Percentiles rank a stretch among this genome's conserved stretches.
Evolutionary conservation across 2,113 vertebrate species (phyloP).

Genomic region (Tetrax tetrax): DNA sequence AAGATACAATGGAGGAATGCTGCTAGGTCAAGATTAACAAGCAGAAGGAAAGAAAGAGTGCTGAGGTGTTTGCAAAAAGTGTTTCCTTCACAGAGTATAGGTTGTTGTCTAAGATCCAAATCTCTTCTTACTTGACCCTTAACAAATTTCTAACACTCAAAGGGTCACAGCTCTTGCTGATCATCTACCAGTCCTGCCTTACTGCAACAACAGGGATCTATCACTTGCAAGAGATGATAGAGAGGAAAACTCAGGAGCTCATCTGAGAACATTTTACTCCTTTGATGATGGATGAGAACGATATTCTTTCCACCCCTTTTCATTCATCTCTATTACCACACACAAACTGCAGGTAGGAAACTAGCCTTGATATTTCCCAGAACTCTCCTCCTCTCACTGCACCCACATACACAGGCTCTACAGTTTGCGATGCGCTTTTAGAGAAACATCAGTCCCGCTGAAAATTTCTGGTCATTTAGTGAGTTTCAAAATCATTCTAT

Average conservation of each 20-base stretch:
- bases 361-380: neutral
- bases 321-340: neutral
- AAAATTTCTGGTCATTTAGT: neutral
- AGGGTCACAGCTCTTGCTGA: too few species aligned
- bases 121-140: too few species aligned
- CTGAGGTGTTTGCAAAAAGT: too few species aligned
- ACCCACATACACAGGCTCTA: neutral
- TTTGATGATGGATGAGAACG: constrained; percentile 25
- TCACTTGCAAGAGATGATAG: too few species aligned
- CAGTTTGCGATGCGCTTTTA: neutral
- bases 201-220: too few species aligned
- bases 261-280: constrained; percentile 20
- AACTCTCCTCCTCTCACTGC: neutral
- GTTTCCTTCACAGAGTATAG: too few species aligned
- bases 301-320: too few species aligned
- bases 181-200: neutral
- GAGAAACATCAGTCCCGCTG: neutral
- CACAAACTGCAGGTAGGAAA: neutral
- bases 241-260: neutral
- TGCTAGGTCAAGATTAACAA: too few species aligned
- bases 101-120: too few species aligned
- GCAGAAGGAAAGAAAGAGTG: too few species aligned
- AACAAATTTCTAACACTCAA: too few species aligned
- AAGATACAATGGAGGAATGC: too few species aligned
- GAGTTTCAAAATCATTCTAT: neutral